phyloP scores from a whole-genome alignment of 1,140 invertebrate species.

The Danaus plexippus region DNA sequence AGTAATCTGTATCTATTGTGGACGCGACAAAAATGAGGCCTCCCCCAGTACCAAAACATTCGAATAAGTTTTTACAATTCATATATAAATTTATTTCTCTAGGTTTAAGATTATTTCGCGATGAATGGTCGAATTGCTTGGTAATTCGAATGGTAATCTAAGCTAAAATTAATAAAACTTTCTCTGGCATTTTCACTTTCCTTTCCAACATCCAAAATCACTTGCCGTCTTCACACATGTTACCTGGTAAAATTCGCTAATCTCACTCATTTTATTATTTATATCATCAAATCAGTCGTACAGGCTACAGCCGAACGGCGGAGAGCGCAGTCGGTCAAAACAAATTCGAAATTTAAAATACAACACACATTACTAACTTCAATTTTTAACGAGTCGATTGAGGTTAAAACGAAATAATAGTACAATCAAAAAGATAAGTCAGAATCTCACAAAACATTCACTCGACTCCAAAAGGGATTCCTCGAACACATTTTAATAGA shows the following conservation, averaged over 20 bases:
- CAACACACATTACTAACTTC: conserved; percentile 10
- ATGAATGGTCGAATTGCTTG: conserved; percentile 71
- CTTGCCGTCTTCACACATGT: conserved; percentile 52
- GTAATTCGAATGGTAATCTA: conserved; percentile 66
- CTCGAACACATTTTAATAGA: conserved; percentile 41
- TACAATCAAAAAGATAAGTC: conserved; percentile 31
- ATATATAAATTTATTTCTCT: conserved; percentile 27
- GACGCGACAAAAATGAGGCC: conserved; percentile 44
- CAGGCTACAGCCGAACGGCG: conserved; percentile 15
- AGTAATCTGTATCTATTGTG: conserved; percentile 42
- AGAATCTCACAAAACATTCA: conserved; percentile 33
- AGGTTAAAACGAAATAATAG: conserved; percentile 26
- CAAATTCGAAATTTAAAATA: conserved; percentile 37
- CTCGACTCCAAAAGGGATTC: conserved; percentile 40
- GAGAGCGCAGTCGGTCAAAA: conserved; percentile 21
- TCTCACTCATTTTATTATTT: conserved; percentile 53
- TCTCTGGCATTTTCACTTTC: conserved; percentile 52
- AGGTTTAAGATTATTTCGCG: conserved; percentile 64
- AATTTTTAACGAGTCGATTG: conserved; percentile 41
- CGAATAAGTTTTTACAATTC: conserved; percentile 64
- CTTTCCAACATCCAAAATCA: conserved; percentile 46
- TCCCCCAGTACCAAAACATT: conserved; percentile 37
- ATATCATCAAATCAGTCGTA: conserved; percentile 53
- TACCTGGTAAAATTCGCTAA: conserved; percentile 61
- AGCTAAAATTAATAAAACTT: conserved; percentile 65